Evolutionary conservation across 35 echinoderm and acorn worm genomes (phyloP).

Genomic region (Apostichopus japonicus): DNA sequence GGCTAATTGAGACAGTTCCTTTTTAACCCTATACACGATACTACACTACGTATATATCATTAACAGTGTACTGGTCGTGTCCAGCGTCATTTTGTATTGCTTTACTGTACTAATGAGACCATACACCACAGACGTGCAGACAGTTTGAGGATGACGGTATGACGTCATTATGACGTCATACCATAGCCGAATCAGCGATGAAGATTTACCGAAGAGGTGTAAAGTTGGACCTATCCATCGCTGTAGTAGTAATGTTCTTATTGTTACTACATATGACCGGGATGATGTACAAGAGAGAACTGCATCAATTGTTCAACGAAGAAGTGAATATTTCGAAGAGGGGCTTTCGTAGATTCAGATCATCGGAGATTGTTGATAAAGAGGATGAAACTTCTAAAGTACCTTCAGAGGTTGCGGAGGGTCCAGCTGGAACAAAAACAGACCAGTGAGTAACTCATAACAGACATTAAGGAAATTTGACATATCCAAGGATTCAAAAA

Average conservation of each 20-base stretch:
- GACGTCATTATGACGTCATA: no score
- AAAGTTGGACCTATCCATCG: background rate
- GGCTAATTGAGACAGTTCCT: no score
- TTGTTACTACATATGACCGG: background rate
- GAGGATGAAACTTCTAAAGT: background rate
- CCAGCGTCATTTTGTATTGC: no score
- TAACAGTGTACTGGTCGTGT: no score
- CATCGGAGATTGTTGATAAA: background rate
- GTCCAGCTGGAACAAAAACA: background rate
- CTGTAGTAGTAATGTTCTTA: background rate
- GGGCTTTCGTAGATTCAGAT: no score
- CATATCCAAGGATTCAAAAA: no score
- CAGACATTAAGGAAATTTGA: background rate
- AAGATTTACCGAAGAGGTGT: background rate
- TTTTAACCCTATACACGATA: no score
- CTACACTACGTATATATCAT: no score
- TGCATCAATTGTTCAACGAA: background rate
- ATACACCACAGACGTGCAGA: no score
- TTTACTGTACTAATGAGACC: no score
- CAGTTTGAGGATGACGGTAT: no score
- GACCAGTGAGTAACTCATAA: background rate
- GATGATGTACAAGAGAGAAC: background rate
- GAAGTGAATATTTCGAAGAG: background rate
- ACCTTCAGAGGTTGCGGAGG: background rate
- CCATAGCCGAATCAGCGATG: background rate